Percentiles rank a stretch among this genome's conserved stretches.
These are phyloP conservation scores for Lithophane socia DNA, from an alignment of 2,888 invertebrate genomes.

Conservation along the genomic window DNA sequence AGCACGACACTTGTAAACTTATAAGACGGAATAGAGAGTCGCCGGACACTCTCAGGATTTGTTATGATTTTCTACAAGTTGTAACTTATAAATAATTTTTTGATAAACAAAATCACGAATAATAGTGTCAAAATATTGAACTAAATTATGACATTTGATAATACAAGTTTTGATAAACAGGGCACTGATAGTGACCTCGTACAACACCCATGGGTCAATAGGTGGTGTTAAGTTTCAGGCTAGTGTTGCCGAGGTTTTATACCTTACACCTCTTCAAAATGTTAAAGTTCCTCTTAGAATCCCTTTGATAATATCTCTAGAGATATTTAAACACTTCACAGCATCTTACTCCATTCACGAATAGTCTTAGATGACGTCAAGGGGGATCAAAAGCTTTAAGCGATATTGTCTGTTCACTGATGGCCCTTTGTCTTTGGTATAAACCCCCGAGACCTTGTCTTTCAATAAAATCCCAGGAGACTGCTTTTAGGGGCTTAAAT, in stretches of 20 bases:
- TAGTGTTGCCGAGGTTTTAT: conserved; percentile 8
- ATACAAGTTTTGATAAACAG: too few species aligned
- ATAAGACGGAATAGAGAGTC: too few species aligned
- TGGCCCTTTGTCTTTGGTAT: conserved; percentile 55
- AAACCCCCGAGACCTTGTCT: conserved; percentile 25
- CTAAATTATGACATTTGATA: too few species aligned
- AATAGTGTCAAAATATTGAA: too few species aligned
- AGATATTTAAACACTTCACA: conserved; percentile 45
- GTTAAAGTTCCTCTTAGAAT: conserved; percentile 11
- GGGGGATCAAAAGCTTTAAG: conserved; percentile 55
- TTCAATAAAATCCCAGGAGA: conserved; percentile 32
- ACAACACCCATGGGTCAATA: neutral
- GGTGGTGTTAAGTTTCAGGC: neutral
- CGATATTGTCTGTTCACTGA: conserved; percentile 44
- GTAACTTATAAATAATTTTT: too few species aligned
- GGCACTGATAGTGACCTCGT: neutral
- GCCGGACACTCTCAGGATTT: too few species aligned
- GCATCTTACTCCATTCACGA: conserved; percentile 32
- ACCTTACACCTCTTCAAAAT: conserved; percentile 2
- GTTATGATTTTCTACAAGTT: too few species aligned
- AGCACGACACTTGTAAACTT: too few species aligned
- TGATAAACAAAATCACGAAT: too few species aligned
- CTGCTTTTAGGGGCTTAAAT: conserved; percentile 31
- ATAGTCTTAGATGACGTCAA: conserved; percentile 42
- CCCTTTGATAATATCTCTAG: conserved; percentile 24